Evolutionary conservation across 2,888 invertebrate genomes (phyloP), one percentile per base, ranked within the genome.

Genomic region (Rhagonycha fulva): DNA sequence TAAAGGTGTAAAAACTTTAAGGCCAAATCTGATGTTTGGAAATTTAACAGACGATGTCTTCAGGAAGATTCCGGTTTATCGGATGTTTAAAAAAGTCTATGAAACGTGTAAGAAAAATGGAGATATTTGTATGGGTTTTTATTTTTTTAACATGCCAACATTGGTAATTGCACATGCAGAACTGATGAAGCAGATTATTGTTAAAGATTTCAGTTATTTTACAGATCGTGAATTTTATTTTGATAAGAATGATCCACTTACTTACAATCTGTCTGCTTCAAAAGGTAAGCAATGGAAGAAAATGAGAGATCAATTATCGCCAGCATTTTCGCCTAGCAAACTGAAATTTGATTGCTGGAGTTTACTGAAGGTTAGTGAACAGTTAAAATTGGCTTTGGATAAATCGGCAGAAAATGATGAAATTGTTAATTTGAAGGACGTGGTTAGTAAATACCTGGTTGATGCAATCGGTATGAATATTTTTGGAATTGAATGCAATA

Each of bases 271-370:
- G 9, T 79, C 89, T 70, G 86, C 86, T 4, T 75, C 89, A 30
- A 86, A 85, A 26, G 89, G 89, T 62, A 85, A 86, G 0, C 86
- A 87, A 2, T 91, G 90, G 91, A 89, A 87, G 78, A 86, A 86
- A 61, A 81, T 90, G 10, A 85, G 91, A 23, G 81, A 87, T 0
- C 89, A 89, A 75, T 84, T 90, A 32, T 88, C 89, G 0, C 90
- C 90, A 0, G 88, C 89, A 0, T 87, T 90, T 80, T 89, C 90
- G 1, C 86, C 88, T 2, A 89, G 89, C n/a, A 90, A 90, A 81
- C 84, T 91, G 78, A 89, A 87, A 80, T 84, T 83, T 70, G 89
- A 90, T 89, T 87, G 89, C 28, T 84, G 86, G 0, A 83, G 88
- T 10, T 86, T 89, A 81, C 76, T 85, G 23, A 85, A 87, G 19